Base-by-base conservation (phyloP, 2,888 invertebrate genomes). In the Dexiosoma caninum region DNA sequence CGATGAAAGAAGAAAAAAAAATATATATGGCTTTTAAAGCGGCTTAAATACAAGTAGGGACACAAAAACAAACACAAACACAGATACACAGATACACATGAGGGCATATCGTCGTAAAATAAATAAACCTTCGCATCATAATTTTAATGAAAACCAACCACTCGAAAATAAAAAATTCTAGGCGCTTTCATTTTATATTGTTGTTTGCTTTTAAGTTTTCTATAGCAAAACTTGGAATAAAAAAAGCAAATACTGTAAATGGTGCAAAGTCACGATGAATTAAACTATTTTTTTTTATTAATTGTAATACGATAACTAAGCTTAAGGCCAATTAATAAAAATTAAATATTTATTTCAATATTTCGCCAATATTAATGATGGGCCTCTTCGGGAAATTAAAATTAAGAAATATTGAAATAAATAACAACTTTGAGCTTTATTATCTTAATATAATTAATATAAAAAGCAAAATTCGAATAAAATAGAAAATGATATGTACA, bases 81-180 rank as follows among this genome's bases (percentile, higher is more conserved):
- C n/a, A n/a, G n/a, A n/a, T n/a, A n/a, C n/a, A n/a, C n/a, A n/a
- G 44, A 23, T 10, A 44, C 8, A 74, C 7, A 37, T 21, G 46
- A 19, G 49, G 51, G 6, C 27, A 35, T 66, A 46, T 55, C 62
- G n/a, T 55, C 62, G n/a, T 21, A 32, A 37, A 67, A 46, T 27
- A n/a, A n/a, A n/a, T 5, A 27, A 27, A 27, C 16, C 44, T 62
- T 37, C 40, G 16, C 55, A 57, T 64, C 49, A 57, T 60, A 67
- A 67, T 44, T 59, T 51, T 37, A 71, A 37, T 49, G 37, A 67
- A 60, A 57, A 66, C 51, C 67, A 66, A 66, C 51, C 67, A 66
- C 55, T 64, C 62, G 62, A 32, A 70, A 55, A 64, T 8, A 35
- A 46, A 37, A 46, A 30, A 70, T 37, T 70, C 23, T 78, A 23